Base-by-base conservation (phyloP, 2,113 vertebrate species). In the Paralichthys olivaceus region DNA sequence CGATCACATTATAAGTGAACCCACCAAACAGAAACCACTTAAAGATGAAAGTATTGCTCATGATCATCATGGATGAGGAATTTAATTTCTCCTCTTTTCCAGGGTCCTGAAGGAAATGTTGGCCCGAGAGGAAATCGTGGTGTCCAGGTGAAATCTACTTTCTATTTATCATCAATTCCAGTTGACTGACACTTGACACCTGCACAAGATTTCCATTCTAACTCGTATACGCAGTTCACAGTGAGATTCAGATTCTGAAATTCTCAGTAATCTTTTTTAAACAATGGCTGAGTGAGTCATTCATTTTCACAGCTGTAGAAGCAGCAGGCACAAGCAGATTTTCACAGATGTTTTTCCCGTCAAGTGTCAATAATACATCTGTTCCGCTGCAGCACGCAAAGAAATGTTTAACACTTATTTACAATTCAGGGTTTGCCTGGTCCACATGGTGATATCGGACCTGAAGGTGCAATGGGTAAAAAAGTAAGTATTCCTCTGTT, bases 81-180 rank as follows among this genome's bases (percentile, higher is more conserved):
- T 40, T 13, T 40, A 40, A 40, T 40, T 4, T 4, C 15, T 57
- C 29, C 5, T 26, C 4, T 68, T 55, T 56, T 43, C 22, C 60
- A 97, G 96, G 96, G 96, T 72, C 95, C 94, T 77, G 96, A 97
- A 87, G 96, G 96, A 63, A 89, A 92, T 63, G 54, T 82, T 67
- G 96, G 96, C 0, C 93, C 85, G 8, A 93, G 90, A 91, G 96
- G 96, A 92, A 87, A 89, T 65, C 93, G 93, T 91, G 96, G 96
- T 19, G 74, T 94, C 22, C 96, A 97, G 95, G 96, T 97, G 63
- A 92, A 80, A 72, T 29, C 1, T 4, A 17, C 13, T 2, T 12
- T 49, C 64, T 2, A 19, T 43, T 12, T 34, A 22, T 14, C 12
- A 40, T 22, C 6, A n/a, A 20, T 32, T 54, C 19, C 1, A n/a